Evolutionary conservation across 2,797 vertebrate genomes (phyloP).

Genomic region (Parauchenoglanis ngamensis): DNA sequence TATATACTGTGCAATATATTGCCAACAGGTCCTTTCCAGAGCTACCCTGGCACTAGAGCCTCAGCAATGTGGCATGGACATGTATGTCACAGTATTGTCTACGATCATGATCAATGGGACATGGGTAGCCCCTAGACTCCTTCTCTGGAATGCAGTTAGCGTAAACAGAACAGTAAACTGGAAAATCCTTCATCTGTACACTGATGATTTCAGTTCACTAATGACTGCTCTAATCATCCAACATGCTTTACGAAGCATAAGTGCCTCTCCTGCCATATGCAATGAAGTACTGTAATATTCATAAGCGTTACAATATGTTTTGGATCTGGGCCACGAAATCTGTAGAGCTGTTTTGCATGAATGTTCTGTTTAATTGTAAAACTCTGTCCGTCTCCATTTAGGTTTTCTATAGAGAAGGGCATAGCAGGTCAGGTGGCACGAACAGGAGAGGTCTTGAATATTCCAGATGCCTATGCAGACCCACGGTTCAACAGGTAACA

Average conservation of each 20-base stretch:
- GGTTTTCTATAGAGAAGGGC: conserved; percentile 99
- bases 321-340: not conserved
- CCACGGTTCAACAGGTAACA: conserved; percentile 96
- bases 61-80: conserved; percentile 16
- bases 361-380: not conserved
- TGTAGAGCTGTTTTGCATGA: not conserved
- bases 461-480: conserved; percentile 98
- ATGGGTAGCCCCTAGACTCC: not conserved
- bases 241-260: not conserved
- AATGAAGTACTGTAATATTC: conserved; percentile 1
- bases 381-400: conserved; percentile 60
- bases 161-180: conserved; percentile 4
- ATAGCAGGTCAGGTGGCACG: conserved; percentile 97
- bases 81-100: conserved; percentile 28
- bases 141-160: conserved; percentile 3
- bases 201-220: not conserved
- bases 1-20: not conserved
- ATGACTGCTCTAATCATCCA: not conserved
- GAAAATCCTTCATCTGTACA: not conserved
- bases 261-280: not conserved
- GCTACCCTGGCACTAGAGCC: conserved; percentile 24
- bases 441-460: conserved; percentile 98
- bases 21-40: not conserved
- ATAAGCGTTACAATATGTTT: not conserved
- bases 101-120: conserved; percentile 23